Base-by-base conservation (phyloP, 2,797 vertebrate genomes). In the Lacerta agilis region DNA sequence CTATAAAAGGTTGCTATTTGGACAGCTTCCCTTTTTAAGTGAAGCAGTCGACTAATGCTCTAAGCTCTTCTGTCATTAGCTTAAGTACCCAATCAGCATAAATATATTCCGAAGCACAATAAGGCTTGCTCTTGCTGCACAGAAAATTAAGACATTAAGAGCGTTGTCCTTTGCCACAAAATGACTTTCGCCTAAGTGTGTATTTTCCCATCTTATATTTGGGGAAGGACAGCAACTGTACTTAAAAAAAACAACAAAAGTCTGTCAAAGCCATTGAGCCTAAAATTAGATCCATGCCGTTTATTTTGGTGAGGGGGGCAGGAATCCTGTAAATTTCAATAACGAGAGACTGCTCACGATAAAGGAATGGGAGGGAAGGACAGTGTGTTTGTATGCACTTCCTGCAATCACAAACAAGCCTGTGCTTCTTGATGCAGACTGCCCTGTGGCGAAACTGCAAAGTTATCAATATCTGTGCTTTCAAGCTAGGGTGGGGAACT, bases 131-230 rank as follows among this genome's bases (percentile, higher is more conserved):
- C 83, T 85, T 18, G 0, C 72, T 91, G 85, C 83, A 89, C 64
- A 91, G 89, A 90, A 94, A 94, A 94, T 93, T 92, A 91, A 73
- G 72, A 36, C 89, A 86, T 91, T 89, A 83, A 90, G 92, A 94
- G 82, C 58, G 81, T 88, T 92, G 84, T 88, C 88, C 88, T 92
- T 93, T 91, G 82, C 88, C 88, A 90, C 75, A 20, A 91, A 90
- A 95, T 88, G 67, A 93, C 86, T 90, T 94, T 75, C 85, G 82
- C 86, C 67, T 79, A 27, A 43, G 43, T 58, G 78, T 64, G 1
- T 71, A 86, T 84, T 84, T 92, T 92, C 82, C 84, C 86, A 86
- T 91, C 64, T 87, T 88, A 55, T 90, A 89, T 90, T 89, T 89
- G 83, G 84, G 43, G 49, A 79, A 78, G 88, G 90, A 90, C 73